These are phyloP conservation scores for Pyxicephalus adspersus DNA, from an alignment of 2,113 vertebrate genomes.

Conservation along the genomic window DNA sequence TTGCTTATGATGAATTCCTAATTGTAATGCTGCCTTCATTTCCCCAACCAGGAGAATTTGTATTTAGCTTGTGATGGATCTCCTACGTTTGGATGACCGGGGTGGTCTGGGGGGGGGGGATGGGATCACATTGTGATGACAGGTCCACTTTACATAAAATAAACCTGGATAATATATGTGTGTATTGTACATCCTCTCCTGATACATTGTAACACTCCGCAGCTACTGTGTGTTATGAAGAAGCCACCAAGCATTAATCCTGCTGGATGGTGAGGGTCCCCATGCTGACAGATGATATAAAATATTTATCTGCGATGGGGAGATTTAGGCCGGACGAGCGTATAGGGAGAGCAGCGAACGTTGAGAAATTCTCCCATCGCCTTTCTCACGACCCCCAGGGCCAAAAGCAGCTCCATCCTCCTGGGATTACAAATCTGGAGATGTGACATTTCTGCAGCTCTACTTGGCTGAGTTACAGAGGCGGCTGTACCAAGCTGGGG, in stretches of 20 bases:
- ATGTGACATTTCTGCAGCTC: conserved; percentile 54
- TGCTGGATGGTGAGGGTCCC: neutral
- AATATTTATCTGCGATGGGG: conserved; percentile 47
- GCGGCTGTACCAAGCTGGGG: conserved; percentile 9
- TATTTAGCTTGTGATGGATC: no score
- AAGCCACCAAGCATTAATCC: neutral
- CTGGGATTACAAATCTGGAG: conserved; percentile 64
- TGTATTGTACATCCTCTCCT: no score
- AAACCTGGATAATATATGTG: no score
- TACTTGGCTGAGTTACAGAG: conserved; percentile 30
- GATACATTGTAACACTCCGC: neutral
- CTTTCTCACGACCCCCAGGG: conserved; percentile 87
- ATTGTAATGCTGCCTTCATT: no score
- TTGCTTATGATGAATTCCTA: no score
- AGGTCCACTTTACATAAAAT: no score
- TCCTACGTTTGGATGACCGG: no score
- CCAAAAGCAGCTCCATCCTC: conserved; percentile 60
- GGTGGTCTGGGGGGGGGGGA: no score
- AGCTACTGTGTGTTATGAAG: no score
- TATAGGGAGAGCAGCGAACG: conserved; percentile 43
- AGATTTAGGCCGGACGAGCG: neutral
- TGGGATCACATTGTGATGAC: no score
- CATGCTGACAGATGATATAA: conserved; percentile 14
- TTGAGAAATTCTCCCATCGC: conserved; percentile 82
- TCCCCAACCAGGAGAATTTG: no score